Evolutionary conservation across 35 echinoderm and acorn worm genomes (phyloP), one percentile per base, ranked within the genome.

Genomic region (Lytechinus pictus): DNA sequence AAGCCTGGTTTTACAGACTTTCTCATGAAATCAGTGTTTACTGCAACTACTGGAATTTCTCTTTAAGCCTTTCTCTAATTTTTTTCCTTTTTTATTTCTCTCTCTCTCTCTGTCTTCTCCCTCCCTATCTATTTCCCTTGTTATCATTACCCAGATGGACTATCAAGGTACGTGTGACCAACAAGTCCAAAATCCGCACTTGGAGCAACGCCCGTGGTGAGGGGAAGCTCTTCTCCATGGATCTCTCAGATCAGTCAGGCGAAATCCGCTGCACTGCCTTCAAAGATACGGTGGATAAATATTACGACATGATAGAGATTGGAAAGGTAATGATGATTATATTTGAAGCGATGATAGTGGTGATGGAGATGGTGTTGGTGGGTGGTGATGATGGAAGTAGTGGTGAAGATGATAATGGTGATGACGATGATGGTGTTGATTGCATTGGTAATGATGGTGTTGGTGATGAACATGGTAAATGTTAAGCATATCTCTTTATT

Each of bases 211-310:
- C 98, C 21, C 58, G 96, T 24, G 98, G 98, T 24, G 98, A 99
- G 51, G 98, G 98, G n/a, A 96, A 97, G 66, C 94, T 99, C 95
- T 99, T 99, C 92, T 99, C 98, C n/a, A 98, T 99, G 98, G 98
- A 99, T 57, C 87, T 99, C 10, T 79, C 95, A 0, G 98, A 99
- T 55, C 94, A 96, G 87, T 99, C 98, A 0, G 98, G 97, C 52
- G 98, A 99, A 57, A 99, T 99, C 89, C 94, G 98, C 94, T 96
- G 96, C 55, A 99, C 98, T 5, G 98, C 98, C 12, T 99, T 99
- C 94, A 99, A 98, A 53, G 96, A 99, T 44, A 97, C 96, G 54
- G 92, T 92, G 27, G 94, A 97, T 71, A 99, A 98, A 87, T 99
- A 91, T 71, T 97, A 92, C 61, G 98, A 99, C 52, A 91, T 98